Base-by-base conservation (phyloP, 1,140 invertebrate species). In the Carcinoscorpius rotundicauda region DNA sequence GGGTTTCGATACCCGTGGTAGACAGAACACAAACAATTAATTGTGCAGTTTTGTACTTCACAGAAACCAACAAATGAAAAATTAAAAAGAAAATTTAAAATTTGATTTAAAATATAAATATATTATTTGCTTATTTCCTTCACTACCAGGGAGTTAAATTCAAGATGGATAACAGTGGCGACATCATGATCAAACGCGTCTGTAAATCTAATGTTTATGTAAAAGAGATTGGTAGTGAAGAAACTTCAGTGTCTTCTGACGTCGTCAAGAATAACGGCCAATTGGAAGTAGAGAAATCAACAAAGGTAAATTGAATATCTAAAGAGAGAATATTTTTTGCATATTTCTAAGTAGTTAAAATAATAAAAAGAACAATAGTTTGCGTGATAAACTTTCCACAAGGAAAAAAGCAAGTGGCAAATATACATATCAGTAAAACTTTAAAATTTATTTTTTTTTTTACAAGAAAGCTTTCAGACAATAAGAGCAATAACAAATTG, bases 101-200 rank as follows among this genome's bases (percentile, higher is more conserved):
- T 61, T 68, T 53, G 55, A 61, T 50, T 49, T 49, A 10, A 10
- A 9, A 52, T n/a, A 29, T 29, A 29, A 29, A 29, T 29, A 1
- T 29, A 29, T 67, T 53, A n/a, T 56, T 6, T 67, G 62, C 73
- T 70, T 68, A 65, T 29, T 29, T 29, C 29, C 29, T 29, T 2
- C 29, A 29, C 68, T 78, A 79, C 57, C 80, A 92, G 86, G 92
- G 92, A 69, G 88, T 93, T 58, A 94, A 94, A 82, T 89, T 95
- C 64, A 93, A 93, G 80, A 93, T 96, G 91, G 91, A 96, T 78
- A 88, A 92, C 73, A 87, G 88, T 72, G 92, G 92, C 60, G 94
- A 93, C 75, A 93, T 96, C 78, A 82, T 94, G 71, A 87, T 95
- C 75, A 93, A 92, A 78, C 85, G 91, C 75, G 85, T 93, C 74